Conservation (phyloP, 2,888 invertebrate species). For the Leucoma salicis region DNA sequence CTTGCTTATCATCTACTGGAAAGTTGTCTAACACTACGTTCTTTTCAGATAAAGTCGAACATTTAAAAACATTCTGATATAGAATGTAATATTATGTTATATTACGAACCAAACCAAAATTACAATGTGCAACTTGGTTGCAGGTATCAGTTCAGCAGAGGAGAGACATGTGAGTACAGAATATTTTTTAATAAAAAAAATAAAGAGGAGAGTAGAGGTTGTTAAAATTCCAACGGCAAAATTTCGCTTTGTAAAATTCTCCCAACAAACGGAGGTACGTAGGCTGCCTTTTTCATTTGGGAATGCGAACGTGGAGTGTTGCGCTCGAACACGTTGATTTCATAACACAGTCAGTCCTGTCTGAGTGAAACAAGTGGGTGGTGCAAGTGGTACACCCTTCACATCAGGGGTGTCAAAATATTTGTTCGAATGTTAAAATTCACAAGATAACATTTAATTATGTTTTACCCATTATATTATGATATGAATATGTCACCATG, state of each 20-base stretch:
- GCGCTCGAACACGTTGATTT: conserved; percentile 81
- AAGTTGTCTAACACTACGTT: no score
- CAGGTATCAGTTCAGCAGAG: conserved; percentile 80
- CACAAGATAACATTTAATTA: conserved; percentile 7
- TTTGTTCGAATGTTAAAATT: conserved; percentile 7
- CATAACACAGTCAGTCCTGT: conserved; percentile 76
- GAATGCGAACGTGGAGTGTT: conserved; percentile 70
- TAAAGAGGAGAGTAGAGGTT: no score
- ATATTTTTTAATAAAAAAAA: conserved; percentile 66
- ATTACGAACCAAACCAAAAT: conserved; percentile 6
- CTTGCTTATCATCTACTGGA: no score
- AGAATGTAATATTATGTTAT: neutral
- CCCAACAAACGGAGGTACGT: conserved; percentile 45
- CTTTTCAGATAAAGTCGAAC: no score
- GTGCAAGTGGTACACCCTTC: conserved; percentile 67
- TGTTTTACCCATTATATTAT: conserved; percentile 2
- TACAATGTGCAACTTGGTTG: conserved; percentile 41
- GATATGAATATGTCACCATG: no score
- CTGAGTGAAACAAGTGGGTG: conserved; percentile 79
- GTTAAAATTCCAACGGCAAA: conserved; percentile 64
- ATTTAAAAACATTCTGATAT: no score
- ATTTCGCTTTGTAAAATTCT: conserved; percentile 69
- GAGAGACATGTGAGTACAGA: conserved; percentile 78
- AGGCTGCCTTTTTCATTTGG: conserved; percentile 73
- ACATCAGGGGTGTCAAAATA: conserved; percentile 39